Conservation (phyloP, 2,888 invertebrate species). For the Lagria hirta region DNA sequence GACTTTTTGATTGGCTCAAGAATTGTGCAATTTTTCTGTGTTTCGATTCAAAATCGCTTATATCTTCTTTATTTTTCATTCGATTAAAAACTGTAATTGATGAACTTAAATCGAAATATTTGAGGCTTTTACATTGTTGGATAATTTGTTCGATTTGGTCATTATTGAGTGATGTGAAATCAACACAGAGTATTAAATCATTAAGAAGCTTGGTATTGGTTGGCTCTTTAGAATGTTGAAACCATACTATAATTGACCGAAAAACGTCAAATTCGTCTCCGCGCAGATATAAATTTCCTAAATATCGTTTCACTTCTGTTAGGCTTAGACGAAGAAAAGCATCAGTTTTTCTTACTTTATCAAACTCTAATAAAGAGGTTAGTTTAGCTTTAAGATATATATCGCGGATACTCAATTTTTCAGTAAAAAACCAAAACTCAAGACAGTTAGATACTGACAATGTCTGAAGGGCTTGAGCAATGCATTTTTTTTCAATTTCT, state of each 20-base stretch:
- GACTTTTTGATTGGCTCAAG: constrained; percentile 24
- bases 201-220: constrained; percentile 34
- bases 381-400: constrained; percentile 48
- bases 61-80: constrained; percentile 28
- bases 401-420: constrained; percentile 42
- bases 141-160: constrained; percentile 43
- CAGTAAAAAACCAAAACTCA: constrained; percentile 46
- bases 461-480: constrained; percentile 35
- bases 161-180: constrained; percentile 38
- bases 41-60: constrained; percentile 25
- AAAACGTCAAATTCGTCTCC: constrained; percentile 49
- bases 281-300: constrained; percentile 45
- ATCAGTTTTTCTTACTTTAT: constrained; percentile 40
- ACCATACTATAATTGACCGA: constrained; percentile 50
- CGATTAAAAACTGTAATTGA: constrained; percentile 35
- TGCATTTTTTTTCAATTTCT: constrained; percentile 42
- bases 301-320: constrained; percentile 46
- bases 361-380: constrained; percentile 46
- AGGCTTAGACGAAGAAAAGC: constrained; percentile 43
- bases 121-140: no score
- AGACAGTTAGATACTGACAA: constrained; percentile 43
- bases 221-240: constrained; percentile 17
- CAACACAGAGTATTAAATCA: constrained; percentile 44
- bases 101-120: no score
- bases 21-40: constrained; percentile 25